These are phyloP conservation scores for Eupelmus urozonus DNA, from an alignment of 2,888 invertebrate species.

Conservation along the genomic window DNA sequence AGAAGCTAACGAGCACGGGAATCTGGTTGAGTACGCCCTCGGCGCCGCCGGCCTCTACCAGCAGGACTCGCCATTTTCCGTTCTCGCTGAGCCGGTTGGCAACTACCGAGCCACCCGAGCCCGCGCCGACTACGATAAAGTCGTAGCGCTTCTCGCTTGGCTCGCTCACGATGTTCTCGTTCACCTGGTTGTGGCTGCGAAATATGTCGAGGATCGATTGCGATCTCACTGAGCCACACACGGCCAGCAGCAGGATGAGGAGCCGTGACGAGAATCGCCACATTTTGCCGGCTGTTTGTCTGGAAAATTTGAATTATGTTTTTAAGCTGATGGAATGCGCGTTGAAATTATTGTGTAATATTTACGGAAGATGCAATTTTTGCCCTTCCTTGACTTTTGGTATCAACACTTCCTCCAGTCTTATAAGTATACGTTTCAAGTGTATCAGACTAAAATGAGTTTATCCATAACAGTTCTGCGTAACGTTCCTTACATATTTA, in stretches of 20 bases:
- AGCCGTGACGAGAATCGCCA: not conserved
- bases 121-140: conserved; percentile 84
- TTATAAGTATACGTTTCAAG: too few relatives aligned
- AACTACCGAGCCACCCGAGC: conserved; percentile 84
- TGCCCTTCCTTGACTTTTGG: too few relatives aligned
- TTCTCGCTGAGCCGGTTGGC: conserved; percentile 85
- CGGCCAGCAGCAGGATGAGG: not conserved
- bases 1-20: conserved; percentile 80
- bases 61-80: conserved; percentile 80
- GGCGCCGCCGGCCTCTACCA: conserved; percentile 83
- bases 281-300: too few relatives aligned
- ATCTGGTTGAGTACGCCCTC: conserved; percentile 80
- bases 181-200: conserved; percentile 62
- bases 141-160: conserved; percentile 79
- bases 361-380: too few relatives aligned
- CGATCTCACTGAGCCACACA: not conserved
- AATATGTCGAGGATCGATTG: conserved; percentile 67
- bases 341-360: too few relatives aligned
- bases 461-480: not conserved
- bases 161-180: conserved; percentile 65
- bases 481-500: conserved; percentile 10
- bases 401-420: too few relatives aligned
- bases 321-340: too few relatives aligned
- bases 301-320: too few relatives aligned
- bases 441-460: too few relatives aligned